phyloP scores from a whole-genome alignment of 1,140 invertebrate species.

The Gerris buenoi region DNA sequence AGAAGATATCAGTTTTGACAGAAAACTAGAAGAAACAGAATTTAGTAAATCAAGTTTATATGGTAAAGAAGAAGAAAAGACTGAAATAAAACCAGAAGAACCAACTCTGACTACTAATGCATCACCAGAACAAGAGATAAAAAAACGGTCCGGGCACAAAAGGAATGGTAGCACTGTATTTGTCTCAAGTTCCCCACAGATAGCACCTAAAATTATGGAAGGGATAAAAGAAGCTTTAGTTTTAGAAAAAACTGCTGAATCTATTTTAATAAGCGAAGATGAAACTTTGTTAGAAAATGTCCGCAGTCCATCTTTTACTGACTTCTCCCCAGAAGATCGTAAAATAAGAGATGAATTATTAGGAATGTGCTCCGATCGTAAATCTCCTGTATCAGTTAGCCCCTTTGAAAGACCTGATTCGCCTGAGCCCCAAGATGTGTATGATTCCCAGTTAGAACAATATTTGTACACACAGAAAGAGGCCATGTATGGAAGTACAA shows the following conservation, averaged over 20 bases:
- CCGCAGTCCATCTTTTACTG: neutral
- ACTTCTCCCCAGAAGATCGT: neutral
- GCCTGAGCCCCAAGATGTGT: slow-evolving; percentile 30
- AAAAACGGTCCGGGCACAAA: slow-evolving; percentile 34
- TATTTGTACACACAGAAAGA: neutral
- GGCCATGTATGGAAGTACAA: neutral
- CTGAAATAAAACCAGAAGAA: neutral
- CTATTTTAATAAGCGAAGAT: neutral
- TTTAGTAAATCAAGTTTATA: neutral
- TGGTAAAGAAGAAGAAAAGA: neutral
- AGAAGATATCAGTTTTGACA: neutral
- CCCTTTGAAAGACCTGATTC: slow-evolving; percentile 35
- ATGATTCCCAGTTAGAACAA: neutral
- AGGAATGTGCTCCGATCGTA: neutral
- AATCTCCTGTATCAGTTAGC: slow-evolving; percentile 1
- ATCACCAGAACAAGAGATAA: slow-evolving; percentile 25
- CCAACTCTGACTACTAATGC: neutral
- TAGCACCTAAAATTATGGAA: neutral
- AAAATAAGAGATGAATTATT: neutral
- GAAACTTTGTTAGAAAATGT: neutral
- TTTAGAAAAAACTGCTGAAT: neutral
- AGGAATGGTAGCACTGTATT: slow-evolving; percentile 36
- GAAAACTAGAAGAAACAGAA: neutral
- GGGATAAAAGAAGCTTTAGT: neutral
- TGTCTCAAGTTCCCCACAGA: neutral